Evolutionary conservation across 2,888 invertebrate species (phyloP), one percentile per base, ranked within the genome.

Genomic region (Orthosia incerta): DNA sequence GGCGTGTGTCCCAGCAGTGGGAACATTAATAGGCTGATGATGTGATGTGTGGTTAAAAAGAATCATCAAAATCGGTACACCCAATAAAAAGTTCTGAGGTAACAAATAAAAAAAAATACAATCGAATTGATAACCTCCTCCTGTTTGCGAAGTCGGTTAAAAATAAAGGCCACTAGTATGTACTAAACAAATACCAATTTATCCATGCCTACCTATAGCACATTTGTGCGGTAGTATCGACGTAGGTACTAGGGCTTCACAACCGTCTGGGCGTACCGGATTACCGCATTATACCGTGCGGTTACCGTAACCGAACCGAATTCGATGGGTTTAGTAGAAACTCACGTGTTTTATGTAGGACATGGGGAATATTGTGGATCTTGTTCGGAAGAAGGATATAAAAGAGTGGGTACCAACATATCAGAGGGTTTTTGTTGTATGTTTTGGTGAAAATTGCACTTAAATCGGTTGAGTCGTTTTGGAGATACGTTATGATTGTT

Each of bases 181-280:
- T 26, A 59, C 48, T 50, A 16, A 63, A 79, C 59, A 63, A n/a
- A 23, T 50, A 73, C 45, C 45, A 64, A 79, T 73, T 64, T 50
- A 20, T 20, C 4, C 18, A 9, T 39, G 39, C 63, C 60, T 50
- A 45, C 18, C 13, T 63, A 59, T 62, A 26, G 57, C 1, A 59
- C 62, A 18, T 71, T 48, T 2, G 31, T 23, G 55, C 26, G 18
- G 45, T 63, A 65, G 59, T 83, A 86, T 83, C 71, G 86, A 86
- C 77, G 66, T 53, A 57, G 0, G 0, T 79, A 13, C 46, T 86
- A 82, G 0, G 86, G 86, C 84, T 84, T 80, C 85, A 45, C 66
- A 74, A 55, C 70, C 73, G 82, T 85, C 85, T 85, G 31, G 57
- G 39, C 46, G 18, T 12, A 15, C 11, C 48, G 86, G 86, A 84